A percentile compares a stretch with the other conserved stretches of the same genome.
phyloP scores from a whole-genome alignment of 2,888 invertebrate species.

The Drosophila anomalata region DNA sequence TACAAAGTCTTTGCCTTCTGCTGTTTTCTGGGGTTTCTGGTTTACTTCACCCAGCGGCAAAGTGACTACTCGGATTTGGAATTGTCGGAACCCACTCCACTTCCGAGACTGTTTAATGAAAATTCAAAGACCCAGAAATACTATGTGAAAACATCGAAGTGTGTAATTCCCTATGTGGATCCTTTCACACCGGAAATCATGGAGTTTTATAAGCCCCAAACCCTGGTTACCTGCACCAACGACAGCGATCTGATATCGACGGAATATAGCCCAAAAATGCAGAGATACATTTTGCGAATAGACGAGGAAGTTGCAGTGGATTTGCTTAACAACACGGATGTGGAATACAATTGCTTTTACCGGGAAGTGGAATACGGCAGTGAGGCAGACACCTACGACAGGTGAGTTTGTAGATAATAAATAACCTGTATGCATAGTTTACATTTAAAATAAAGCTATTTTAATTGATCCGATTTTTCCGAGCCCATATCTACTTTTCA shows the following conservation, averaged over 20 bases:
- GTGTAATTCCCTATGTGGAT: constrained; percentile 86
- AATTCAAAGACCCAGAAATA: not conserved
- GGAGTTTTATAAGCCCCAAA: constrained; percentile 84
- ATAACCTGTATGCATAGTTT: too few species aligned
- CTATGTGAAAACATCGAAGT: constrained; percentile 85
- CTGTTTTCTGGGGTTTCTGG: constrained; percentile 14
- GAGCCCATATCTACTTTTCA: not conserved
- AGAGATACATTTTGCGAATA: constrained; percentile 41
- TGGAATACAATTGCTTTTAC: constrained; percentile 71
- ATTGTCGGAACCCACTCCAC: not conserved
- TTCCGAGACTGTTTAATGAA: too few species aligned
- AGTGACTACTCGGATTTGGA: not conserved
- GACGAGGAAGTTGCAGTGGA: constrained; percentile 42
- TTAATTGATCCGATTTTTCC: not conserved
- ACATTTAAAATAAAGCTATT: too few species aligned
- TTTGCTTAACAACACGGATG: constrained; percentile 31
- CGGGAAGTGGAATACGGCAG: constrained; percentile 56
- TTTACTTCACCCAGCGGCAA: not conserved
- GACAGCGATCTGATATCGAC: constrained; percentile 33
- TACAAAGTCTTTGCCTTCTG: constrained; percentile 21
- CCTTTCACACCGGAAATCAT: constrained; percentile 85
- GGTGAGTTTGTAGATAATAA: constrained; percentile 8
- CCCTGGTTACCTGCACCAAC: constrained; percentile 84
- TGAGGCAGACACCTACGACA: constrained; percentile 14
- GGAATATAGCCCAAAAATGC: constrained; percentile 17